A percentile compares a stretch with the other conserved stretches of the same genome.
These are phyloP conservation scores for Ormyrus thymus DNA, from an alignment of 2,888 invertebrate species.

Conservation along the genomic window DNA sequence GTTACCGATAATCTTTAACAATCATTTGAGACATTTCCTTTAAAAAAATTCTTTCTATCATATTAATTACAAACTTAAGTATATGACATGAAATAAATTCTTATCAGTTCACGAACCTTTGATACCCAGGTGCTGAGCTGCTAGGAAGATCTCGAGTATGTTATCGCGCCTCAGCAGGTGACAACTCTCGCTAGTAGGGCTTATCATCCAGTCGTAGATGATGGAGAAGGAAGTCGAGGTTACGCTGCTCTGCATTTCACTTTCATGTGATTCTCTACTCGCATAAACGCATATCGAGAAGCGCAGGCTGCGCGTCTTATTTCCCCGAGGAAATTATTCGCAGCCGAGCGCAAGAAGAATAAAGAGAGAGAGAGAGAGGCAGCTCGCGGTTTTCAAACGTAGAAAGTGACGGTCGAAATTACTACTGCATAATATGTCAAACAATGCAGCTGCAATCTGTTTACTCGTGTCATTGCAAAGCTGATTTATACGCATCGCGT, in stretches of 20 bases:
- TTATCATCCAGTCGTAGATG: conserved; percentile 90
- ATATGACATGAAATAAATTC: too few species aligned
- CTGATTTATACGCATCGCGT: too few species aligned
- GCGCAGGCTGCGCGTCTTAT: conserved; percentile 36
- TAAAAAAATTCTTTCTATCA: too few species aligned
- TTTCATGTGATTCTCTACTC: conserved; percentile 52
- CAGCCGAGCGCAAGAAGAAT: background rate
- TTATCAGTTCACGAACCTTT: conserved; percentile 76
- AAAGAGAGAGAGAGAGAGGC: background rate
- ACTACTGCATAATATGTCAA: too few species aligned
- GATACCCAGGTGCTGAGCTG: conserved; percentile 83
- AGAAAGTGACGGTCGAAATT: too few species aligned
- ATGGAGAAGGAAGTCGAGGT: conserved; percentile 80
- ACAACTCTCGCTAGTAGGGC: conserved; percentile 79
- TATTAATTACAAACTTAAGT: too few species aligned
- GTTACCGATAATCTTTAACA: too few species aligned
- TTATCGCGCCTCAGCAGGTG: conserved; percentile 82
- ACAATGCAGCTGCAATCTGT: too few species aligned
- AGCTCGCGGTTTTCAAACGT: too few species aligned
- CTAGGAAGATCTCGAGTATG: conserved; percentile 83
- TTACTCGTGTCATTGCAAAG: too few species aligned
- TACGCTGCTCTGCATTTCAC: conserved; percentile 68
- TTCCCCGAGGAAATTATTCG: conserved; percentile 58
- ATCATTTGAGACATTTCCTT: too few species aligned
- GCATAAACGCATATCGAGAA: background rate